These are phyloP conservation scores for Diceros bicornis DNA, from an alignment of 2,797 vertebrate species.

Conservation along the genomic window DNA sequence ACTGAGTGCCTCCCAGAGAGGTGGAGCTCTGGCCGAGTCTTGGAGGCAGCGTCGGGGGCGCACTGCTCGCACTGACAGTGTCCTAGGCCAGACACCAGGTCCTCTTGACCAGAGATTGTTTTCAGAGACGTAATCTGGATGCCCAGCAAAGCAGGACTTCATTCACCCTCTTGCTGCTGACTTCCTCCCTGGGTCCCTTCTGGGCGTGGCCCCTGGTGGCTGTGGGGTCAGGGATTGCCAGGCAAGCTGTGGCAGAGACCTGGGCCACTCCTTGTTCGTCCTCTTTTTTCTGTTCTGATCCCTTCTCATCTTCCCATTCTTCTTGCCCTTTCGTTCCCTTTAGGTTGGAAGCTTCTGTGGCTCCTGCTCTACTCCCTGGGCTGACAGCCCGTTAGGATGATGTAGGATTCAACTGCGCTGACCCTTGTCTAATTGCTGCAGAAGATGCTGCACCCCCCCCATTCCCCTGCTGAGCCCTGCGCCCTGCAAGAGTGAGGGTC, in stretches of 20 bases:
- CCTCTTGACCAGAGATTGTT: neutral
- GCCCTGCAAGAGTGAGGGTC: neutral
- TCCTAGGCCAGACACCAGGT: accelerated
- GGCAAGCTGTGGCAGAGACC: neutral
- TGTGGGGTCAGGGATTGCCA: neutral
- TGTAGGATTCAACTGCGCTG: accelerated
- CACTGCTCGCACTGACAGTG: neutral
- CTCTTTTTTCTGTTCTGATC: neutral
- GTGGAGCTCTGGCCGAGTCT: accelerated
- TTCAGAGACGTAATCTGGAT: neutral
- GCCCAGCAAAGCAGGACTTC: accelerated
- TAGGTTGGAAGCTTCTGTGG: too few species aligned
- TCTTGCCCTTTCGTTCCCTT: neutral
- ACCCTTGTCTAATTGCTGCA: accelerated
- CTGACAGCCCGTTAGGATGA: accelerated
- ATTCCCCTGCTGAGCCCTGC: neutral
- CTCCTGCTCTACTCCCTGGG: neutral
- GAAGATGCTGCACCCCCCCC: neutral
- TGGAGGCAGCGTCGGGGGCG: neutral
- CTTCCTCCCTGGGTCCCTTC: neutral
- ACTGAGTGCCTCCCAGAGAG: neutral
- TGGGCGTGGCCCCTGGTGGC: neutral
- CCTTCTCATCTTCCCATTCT: accelerated
- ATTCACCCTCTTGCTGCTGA: accelerated
- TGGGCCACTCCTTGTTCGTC: accelerated